Evolutionary conservation across 2,797 vertebrate genomes (phyloP).

Genomic region (Squalus acanthias): DNA sequence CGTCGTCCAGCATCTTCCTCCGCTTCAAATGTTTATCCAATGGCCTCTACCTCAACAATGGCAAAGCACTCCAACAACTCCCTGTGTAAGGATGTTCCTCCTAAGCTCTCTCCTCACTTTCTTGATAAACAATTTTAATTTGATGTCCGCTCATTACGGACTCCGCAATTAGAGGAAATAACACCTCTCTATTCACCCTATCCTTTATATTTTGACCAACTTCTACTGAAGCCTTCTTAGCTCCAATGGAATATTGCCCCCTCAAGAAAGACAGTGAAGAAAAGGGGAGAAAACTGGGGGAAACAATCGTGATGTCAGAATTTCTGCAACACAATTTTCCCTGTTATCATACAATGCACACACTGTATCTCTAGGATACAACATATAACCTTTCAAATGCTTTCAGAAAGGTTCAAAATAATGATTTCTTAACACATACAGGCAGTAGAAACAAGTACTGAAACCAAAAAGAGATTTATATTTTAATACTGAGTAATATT

Average conservation of each 20-base stretch:
- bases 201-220: background rate
- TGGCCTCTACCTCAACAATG: background rate
- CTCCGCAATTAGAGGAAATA: background rate
- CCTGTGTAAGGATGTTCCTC: background rate
- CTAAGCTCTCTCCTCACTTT: background rate
- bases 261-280: background rate
- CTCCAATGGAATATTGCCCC: background rate
- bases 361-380: background rate
- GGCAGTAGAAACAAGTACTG: background rate
- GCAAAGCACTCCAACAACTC: background rate
- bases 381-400: background rate
- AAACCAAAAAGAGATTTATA: background rate
- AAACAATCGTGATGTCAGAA: background rate
- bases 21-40: background rate
- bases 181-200: background rate
- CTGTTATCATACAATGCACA: background rate
- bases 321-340: background rate
- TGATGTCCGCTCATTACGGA: background rate
- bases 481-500: background rate
- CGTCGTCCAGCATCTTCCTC: background rate
- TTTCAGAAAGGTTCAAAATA: background rate
- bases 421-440: background rate
- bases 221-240: background rate
- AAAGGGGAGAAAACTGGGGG: background rate
- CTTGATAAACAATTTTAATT: background rate